phyloP scores from a whole-genome alignment of 2,888 invertebrate genomes.

The Platynereis dumerilii region DNA sequence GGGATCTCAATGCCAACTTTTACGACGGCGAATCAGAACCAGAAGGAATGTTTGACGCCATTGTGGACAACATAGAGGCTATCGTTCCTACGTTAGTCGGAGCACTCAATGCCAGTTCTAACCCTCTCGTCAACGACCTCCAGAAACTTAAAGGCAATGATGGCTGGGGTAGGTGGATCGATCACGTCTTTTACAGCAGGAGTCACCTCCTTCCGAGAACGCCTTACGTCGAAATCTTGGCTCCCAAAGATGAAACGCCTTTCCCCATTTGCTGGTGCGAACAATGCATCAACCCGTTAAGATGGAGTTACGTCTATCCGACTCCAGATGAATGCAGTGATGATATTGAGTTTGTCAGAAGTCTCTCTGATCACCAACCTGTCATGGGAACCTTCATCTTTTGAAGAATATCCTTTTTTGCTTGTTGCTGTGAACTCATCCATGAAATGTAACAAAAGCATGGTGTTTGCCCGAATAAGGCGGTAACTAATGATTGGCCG shows the following conservation, averaged over 20 bases:
- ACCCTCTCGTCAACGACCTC: conserved; percentile 27
- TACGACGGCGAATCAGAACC: conserved; percentile 4
- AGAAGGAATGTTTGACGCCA: conserved; percentile 11
- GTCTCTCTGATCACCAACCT: conserved; percentile 32
- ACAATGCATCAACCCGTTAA: conserved; percentile 22
- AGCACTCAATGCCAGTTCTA: conserved; percentile 17
- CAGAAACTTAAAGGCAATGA: conserved; percentile 20
- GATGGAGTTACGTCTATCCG: conserved; percentile 4
- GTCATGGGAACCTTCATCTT: conserved; percentile 25
- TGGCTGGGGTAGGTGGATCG: conserved; percentile 21
- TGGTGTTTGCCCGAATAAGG: too few relatives aligned
- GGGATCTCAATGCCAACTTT: conserved; percentile 26
- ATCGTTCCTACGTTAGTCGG: conserved; percentile 20
- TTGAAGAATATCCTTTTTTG: neutral
- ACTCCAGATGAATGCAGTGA: conserved; percentile 16
- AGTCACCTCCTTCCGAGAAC: conserved; percentile 8
- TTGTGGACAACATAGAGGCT: conserved; percentile 20
- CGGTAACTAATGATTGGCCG: too few relatives aligned
- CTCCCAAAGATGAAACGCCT: conserved; percentile 17
- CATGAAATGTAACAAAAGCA: too few relatives aligned
- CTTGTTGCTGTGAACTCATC: neutral
- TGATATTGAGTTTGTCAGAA: neutral
- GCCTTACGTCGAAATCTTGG: conserved; percentile 12
- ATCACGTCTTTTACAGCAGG: conserved; percentile 21
- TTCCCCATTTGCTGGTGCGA: conserved; percentile 28